Percentiles rank a stretch among this genome's conserved stretches.
These are phyloP conservation scores for Pammene fasciana DNA, from an alignment of 2,888 invertebrate species.

Conservation along the genomic window DNA sequence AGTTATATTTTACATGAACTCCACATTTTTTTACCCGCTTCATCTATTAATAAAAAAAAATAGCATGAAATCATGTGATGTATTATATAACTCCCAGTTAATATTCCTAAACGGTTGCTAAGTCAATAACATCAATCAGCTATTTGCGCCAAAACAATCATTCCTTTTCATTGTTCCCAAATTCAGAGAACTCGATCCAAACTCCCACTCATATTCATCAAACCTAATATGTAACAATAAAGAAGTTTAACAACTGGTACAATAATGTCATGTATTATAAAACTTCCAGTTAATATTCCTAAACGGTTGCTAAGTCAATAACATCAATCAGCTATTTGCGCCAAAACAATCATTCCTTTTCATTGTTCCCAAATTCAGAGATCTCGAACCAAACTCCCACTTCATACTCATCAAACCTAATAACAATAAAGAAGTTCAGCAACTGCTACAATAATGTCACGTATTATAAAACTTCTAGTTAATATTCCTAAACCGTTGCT, in stretches of 20 bases:
- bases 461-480: too few species aligned
- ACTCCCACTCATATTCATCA: constrained; percentile 39
- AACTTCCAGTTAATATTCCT: neutral
- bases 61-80: too few species aligned
- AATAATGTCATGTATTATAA: too few species aligned
- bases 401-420: too few species aligned
- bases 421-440: too few species aligned
- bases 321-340: neutral
- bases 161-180: constrained; percentile 8
- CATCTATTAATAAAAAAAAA: too few species aligned
- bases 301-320: neutral
- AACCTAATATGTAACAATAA: constrained; percentile 28
- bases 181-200: constrained; percentile 13
- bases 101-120: neutral
- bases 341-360: constrained; percentile 8
- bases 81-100: too few species aligned
- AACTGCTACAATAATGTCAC: too few species aligned
- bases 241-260: constrained; percentile 32
- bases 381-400: constrained; percentile 18
- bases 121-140: neutral
- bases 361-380: constrained; percentile 6
- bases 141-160: neutral
- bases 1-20: too few species aligned
- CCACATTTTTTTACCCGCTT: too few species aligned
- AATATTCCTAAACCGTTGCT: neutral